phyloP scores from a whole-genome alignment of 2,113 vertebrate species.

The Daboia siamensis region DNA sequence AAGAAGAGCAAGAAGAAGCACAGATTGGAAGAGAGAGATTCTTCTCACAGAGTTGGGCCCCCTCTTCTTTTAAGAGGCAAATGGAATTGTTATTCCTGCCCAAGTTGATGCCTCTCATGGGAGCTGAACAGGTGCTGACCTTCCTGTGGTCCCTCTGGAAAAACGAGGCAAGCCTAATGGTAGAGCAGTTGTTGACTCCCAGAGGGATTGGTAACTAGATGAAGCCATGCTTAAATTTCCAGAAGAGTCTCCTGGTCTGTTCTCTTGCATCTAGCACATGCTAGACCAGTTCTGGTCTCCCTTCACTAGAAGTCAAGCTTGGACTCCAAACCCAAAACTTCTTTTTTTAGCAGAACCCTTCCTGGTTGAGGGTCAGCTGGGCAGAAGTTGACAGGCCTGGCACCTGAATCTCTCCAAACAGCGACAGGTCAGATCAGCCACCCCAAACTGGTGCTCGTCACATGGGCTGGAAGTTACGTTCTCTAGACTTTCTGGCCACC shows the following conservation, averaged over 20 bases:
- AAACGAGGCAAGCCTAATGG: background rate
- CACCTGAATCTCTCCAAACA: background rate
- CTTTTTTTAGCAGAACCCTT: rapidly evolving
- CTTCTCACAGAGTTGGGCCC: background rate
- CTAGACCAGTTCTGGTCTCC: background rate
- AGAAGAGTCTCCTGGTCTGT: rapidly evolving
- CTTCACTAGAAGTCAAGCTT: background rate
- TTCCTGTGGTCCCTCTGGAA: background rate
- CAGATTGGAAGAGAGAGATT: background rate
- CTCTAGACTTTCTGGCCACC: background rate
- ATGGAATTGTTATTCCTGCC: background rate
- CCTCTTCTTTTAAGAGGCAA: background rate
- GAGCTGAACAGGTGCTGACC: background rate
- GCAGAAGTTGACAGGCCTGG: background rate
- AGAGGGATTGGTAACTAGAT: background rate
- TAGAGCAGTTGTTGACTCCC: background rate
- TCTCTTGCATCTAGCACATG: background rate
- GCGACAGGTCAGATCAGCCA: background rate
- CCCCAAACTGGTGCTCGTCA: background rate
- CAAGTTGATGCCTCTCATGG: background rate
- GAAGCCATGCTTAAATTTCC: rapidly evolving
- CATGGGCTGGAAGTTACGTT: background rate
- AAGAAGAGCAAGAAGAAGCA: background rate
- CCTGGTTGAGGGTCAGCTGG: rapidly evolving
- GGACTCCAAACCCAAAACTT: background rate